phyloP scores from a whole-genome alignment of 2,888 invertebrate species.

The Aphodius granarius region DNA sequence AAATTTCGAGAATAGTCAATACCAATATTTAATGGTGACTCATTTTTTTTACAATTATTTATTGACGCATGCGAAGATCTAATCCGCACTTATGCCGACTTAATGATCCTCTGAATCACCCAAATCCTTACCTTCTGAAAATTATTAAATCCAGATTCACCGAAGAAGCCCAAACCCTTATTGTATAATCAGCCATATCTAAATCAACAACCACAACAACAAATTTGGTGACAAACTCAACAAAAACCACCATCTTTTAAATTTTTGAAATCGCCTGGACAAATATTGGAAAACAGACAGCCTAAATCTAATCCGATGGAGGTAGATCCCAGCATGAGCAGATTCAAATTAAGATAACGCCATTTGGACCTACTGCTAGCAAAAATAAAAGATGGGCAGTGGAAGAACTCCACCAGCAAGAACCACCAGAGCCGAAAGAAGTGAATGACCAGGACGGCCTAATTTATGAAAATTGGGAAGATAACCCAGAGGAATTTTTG shows the following conservation, averaged over 20 bases:
- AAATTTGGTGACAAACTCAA: background rate
- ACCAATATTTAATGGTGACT: too few species aligned
- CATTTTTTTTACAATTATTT: too few species aligned
- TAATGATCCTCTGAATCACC: too few species aligned
- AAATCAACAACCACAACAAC: background rate
- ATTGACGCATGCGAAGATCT: too few species aligned
- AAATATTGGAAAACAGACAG: background rate
- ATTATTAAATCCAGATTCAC: too few species aligned
- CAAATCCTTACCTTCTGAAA: too few species aligned
- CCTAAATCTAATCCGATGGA: constrained; percentile 1
- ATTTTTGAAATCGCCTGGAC: constrained; percentile 2
- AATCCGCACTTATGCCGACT: too few species aligned
- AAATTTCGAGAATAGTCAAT: too few species aligned
- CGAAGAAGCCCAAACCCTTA: background rate
- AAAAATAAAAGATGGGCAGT: background rate
- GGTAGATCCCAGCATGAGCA: background rate
- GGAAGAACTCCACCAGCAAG: background rate
- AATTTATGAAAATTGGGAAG: background rate
- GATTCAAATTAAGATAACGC: background rate
- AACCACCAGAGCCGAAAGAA: too few species aligned
- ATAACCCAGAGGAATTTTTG: background rate
- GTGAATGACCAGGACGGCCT: too few species aligned
- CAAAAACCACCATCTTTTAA: constrained; percentile 8
- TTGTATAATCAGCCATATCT: too few species aligned
- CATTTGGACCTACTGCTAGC: background rate